Evolutionary conservation across 2,888 invertebrate genomes (phyloP).

Genomic region (Cephus nigrinus): DNA sequence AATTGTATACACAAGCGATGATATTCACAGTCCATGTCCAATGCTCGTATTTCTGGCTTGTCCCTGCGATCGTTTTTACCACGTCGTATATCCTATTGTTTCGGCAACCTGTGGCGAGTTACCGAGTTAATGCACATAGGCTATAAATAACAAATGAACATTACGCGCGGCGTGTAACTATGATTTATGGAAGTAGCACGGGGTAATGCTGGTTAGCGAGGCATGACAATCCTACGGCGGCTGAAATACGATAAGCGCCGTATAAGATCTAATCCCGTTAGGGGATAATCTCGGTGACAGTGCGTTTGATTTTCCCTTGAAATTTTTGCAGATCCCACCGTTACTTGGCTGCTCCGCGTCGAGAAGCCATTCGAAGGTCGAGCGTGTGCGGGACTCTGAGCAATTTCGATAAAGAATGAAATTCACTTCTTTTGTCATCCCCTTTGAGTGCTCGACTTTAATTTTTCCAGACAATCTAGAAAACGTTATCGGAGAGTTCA

Average conservation of each 20-base stretch:
- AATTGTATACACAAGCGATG: not conserved
- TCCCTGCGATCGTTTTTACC: not conserved
- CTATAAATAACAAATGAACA: constrained; percentile 45
- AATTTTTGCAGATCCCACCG: not conserved
- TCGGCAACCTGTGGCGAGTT: constrained; percentile 12
- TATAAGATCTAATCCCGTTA: not conserved
- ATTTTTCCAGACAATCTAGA: constrained; percentile 46
- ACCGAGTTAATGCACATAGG: constrained; percentile 35
- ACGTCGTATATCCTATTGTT: not conserved
- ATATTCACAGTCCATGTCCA: not conserved
- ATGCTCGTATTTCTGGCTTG: not conserved
- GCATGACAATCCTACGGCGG: constrained; percentile 14
- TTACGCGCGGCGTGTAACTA: constrained; percentile 41
- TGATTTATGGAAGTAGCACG: constrained; percentile 39
- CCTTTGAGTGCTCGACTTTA: constrained; percentile 44
- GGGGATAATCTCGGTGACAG: not conserved
- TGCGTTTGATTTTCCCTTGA: not conserved
- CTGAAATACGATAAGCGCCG: not conserved
- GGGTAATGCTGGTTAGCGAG: constrained; percentile 1
- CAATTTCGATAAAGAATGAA: constrained; percentile 41
- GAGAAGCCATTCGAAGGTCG: not conserved
- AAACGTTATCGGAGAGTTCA: constrained; percentile 21
- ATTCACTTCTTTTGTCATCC: constrained; percentile 34
- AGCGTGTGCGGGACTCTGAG: not conserved
- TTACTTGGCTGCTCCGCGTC: not conserved